Percentiles rank a stretch among this genome's conserved stretches.
Conservation (phyloP, 2,797 vertebrate genomes). For the Muscicapa comitata region DNA sequence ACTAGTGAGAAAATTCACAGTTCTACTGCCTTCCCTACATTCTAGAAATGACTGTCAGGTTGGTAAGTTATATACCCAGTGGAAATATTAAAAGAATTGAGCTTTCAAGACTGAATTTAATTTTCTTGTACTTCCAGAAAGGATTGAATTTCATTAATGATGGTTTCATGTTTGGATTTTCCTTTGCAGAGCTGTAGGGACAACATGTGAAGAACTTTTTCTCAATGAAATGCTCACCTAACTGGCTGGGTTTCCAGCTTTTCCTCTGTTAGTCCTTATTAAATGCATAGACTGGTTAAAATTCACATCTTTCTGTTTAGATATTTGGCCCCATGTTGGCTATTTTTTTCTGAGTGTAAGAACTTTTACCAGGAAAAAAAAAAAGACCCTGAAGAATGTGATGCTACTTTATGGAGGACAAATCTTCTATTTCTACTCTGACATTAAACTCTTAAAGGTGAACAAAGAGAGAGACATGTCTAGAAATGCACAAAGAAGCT, state of each 20-base stretch:
- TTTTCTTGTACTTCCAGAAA: constrained; percentile 10
- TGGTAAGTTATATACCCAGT: background rate
- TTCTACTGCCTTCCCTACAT: background rate
- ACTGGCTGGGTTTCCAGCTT: background rate
- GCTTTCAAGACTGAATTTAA: constrained; percentile 8
- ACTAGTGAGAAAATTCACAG: background rate
- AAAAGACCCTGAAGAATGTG: background rate
- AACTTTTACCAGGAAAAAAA: background rate
- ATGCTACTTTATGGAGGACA: background rate
- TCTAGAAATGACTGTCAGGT: background rate
- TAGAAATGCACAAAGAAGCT: constrained; percentile 35
- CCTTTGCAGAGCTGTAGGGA: background rate
- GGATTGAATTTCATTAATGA: background rate
- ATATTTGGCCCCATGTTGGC: background rate
- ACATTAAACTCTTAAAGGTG: constrained; percentile 29
- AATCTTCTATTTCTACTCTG: background rate
- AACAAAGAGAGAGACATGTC: constrained; percentile 33
- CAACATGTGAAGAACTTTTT: background rate
- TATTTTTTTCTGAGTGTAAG: background rate
- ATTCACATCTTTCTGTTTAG: background rate
- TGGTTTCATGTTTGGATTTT: background rate
- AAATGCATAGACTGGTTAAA: background rate
- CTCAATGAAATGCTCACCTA: background rate
- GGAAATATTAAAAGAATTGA: background rate
- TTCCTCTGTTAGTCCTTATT: background rate